Evolutionary conservation across 1,140 invertebrate species (phyloP).

Genomic region (Zaprionus lachaisei): DNA sequence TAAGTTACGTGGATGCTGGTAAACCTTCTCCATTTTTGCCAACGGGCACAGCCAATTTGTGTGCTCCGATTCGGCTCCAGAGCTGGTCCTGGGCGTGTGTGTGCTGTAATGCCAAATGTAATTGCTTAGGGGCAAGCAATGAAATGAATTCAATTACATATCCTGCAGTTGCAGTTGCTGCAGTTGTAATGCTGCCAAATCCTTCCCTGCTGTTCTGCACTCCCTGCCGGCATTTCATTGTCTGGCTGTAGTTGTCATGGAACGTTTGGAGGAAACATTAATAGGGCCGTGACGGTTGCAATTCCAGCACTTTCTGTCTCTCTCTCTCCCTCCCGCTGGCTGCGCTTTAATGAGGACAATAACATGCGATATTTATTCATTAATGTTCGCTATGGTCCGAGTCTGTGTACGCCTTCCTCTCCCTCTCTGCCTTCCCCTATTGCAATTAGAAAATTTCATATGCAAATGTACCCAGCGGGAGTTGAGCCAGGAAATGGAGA

Average conservation of each 20-base stretch:
- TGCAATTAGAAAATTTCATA: slow-evolving; percentile 53
- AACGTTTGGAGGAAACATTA: neutral
- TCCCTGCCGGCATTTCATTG: no score
- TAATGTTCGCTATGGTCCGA: slow-evolving; percentile 34
- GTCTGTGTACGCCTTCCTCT: neutral
- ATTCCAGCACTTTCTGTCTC: neutral
- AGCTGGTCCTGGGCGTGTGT: neutral
- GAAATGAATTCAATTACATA: slow-evolving; percentile 56
- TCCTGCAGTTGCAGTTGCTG: slow-evolving; percentile 15
- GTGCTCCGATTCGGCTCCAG: neutral
- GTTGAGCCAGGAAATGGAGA: neutral
- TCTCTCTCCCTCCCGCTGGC: neutral
- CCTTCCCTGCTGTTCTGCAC: neutral
- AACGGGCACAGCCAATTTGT: neutral
- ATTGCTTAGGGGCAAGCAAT: slow-evolving; percentile 34
- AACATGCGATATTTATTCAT: slow-evolving; percentile 50
- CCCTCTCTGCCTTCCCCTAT: neutral
- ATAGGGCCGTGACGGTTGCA: neutral
- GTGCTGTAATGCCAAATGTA: slow-evolving; percentile 46
- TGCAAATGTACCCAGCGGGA: slow-evolving; percentile 26
- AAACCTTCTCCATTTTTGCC: neutral
- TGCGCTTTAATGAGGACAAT: slow-evolving; percentile 37
- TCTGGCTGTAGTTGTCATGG: neutral
- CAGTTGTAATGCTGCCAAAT: neutral
- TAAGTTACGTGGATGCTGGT: slow-evolving; percentile 17